Base-by-base conservation (phyloP, 2,797 vertebrate genomes). In the Pagetopsis macropterus region DNA sequence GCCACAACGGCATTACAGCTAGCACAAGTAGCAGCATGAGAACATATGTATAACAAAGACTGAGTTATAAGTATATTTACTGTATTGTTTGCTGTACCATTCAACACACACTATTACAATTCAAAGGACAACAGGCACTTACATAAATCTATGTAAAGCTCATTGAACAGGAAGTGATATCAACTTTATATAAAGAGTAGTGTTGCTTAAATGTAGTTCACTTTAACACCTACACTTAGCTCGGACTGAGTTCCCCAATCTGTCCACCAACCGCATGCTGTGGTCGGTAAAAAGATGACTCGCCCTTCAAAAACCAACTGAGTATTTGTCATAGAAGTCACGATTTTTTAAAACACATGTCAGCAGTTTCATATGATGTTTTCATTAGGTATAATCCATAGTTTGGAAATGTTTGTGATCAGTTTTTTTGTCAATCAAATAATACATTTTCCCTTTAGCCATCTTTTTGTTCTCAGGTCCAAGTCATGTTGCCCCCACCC, bases 141-240 rank as follows among this genome's bases (percentile, higher is more conserved):
- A 66, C 7, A 23, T 44, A 19, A 70, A 59, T 55, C 51, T 43
- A 5, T 16, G 4, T 46, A 44, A 15, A 51, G 9, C 6, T 45
- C 44, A 9, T 58, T 43, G 45, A 48, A 78, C 81, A 83, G 65
- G 72, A 88, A 83, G 65, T 33, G 37, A 56, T 41, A 54, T 16
- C 23, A 69, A 11, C 27, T 13, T 74, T 11, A 17, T 60, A 5
- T 40, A 4, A 27, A 41, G 21, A 17, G 11, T 1, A 3, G 4
- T 14, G n/a, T 49, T 37, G 17, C 13, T n/a, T 23, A 1, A 43
- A 57, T 31, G 27, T 9, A 17, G 14, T 12, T 31, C 3, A 16
- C 40, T 12, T 27, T 9, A 55, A 52, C 63, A 60, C 4, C 23
- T 46, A 48, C 10, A 19, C 41, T 51, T 3, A 37, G 48, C 33